These are phyloP conservation scores for Cyclopterus lumpus DNA, from an alignment of 2,797 vertebrate genomes.

Conservation along the genomic window DNA sequence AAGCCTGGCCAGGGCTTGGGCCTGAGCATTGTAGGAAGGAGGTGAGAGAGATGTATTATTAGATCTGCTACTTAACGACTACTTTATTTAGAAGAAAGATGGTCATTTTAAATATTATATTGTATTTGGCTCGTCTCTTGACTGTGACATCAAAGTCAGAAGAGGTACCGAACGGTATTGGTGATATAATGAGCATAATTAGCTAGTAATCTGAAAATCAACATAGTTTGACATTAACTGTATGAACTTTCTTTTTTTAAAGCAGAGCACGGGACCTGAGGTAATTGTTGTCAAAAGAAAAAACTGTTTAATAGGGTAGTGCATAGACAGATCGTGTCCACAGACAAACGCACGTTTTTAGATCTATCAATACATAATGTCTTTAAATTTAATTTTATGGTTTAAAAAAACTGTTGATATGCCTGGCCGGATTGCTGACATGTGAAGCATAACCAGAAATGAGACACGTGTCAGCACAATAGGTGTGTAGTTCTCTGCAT, in stretches of 20 bases:
- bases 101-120: background rate
- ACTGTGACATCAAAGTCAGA: background rate
- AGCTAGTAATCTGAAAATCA: background rate
- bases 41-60: slow-evolving; percentile 75
- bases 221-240: slow-evolving; percentile 13
- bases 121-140: background rate
- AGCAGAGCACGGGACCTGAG: slow-evolving; percentile 76
- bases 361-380: background rate
- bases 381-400: background rate
- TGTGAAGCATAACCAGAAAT: background rate
- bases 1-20: slow-evolving; percentile 93
- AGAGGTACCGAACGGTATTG: background rate
- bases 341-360: background rate
- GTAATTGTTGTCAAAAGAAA: slow-evolving; percentile 57
- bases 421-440: background rate
- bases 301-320: background rate
- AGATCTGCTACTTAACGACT: background rate
- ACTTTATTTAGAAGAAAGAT: background rate
- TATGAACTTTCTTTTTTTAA: slow-evolving; percentile 43
- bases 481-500: background rate
- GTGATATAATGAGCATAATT: background rate
- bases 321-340: background rate
- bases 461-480: background rate
- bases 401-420: background rate
- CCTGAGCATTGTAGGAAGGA: slow-evolving; percentile 96